Evolutionary conservation across 2,888 invertebrate species (phyloP), one percentile per base, ranked within the genome.

Genomic region (Sesia bembeciformis): DNA sequence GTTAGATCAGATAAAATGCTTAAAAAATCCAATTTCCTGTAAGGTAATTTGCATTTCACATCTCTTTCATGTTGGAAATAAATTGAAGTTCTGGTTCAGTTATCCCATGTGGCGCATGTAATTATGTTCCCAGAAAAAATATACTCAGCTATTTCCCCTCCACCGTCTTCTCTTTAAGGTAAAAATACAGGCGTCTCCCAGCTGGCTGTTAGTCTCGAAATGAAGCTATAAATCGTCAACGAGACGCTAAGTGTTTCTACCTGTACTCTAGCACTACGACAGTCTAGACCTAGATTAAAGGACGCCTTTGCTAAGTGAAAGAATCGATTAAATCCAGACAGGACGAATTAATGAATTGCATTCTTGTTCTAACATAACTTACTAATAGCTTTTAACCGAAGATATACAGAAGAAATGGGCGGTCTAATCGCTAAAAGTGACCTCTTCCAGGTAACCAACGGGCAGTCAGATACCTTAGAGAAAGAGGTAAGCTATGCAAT

Each of bases 211-310:
- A 71, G 69, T 72, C 69, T 69, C 62, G 61, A 68, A 72, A 77
- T 68, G 68, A 70, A 68, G 71, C 67, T 64, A 80, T 82, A 82
- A 78, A 82, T 81, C 72, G 63, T 65, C 63, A 64, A 50, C 4
- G 67, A 72, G 67, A 72, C 66, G 62, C 65, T 62, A 62, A 68
- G 64, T 70, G 39, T 62, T 58, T 58, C 54, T 55, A 58, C 58
- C 58, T 56, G 53, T 53, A 53, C 52, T 49, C 51, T 49, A 40
- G 39, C 50, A 40, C 23, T 57, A 53, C 42, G 52, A 55, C 53
- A 53, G 51, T 52, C 51, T 46, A 56, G 57, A 54, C 56, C 51
- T 58, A 56, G 63, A 64, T 63, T 64, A 60, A 61, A 58, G 57
- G 55, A 4, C 46, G 46, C 46, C 46, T 23, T 46, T 46, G n/a